Base-by-base conservation (phyloP, 2,113 vertebrate genomes). In the Pseudolaguvia tuberculata region DNA sequence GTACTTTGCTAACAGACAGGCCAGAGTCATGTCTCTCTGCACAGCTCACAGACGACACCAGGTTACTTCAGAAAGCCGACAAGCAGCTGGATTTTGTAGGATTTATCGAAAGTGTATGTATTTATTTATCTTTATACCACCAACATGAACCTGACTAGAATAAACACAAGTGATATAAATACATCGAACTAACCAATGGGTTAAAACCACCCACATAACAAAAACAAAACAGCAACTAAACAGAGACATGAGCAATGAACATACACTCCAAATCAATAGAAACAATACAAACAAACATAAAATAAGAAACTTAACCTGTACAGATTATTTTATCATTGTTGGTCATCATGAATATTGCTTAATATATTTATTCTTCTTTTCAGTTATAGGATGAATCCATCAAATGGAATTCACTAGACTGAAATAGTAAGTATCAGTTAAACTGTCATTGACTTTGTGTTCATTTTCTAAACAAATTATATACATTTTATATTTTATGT, bases 361-460 rank as follows among this genome's bases (percentile, higher is more conserved):
- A 20, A n/a, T n/a, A n/a, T n/a, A 18, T 20, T 42, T 66, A 8
- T 17, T 56, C 53, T 48, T 65, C 75, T 17, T 81, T 87, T n/a
- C 74, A 90, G 86, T 15, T 90, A 73, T 92, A 90, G 81, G 88
- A 89, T 73, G 85, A 78, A 47, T 80, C 85, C 56, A 78, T 81
- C 76, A 84, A 75, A 68, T 86, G 79, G 25, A 77, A 88, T 66
- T 75, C 78, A 27, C 20, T 79, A 68, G 85, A 89, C 83, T 87
- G 76, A 83, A 69, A 45, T 78, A 62, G 73, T 81, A 59, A 61
- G 76, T 55, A 25, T 61, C 21, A 47, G 13, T 75, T 17, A 66
- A 50, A 29, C 53, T 15, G 52, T 17, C 1, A 10, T 66, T 73
- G 25, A 11, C 3, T 55, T 15, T 29, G 12, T 52, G n/a, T 50